phyloP scores from a whole-genome alignment of 1,140 invertebrate species.

The Heliconius eleuchia region DNA sequence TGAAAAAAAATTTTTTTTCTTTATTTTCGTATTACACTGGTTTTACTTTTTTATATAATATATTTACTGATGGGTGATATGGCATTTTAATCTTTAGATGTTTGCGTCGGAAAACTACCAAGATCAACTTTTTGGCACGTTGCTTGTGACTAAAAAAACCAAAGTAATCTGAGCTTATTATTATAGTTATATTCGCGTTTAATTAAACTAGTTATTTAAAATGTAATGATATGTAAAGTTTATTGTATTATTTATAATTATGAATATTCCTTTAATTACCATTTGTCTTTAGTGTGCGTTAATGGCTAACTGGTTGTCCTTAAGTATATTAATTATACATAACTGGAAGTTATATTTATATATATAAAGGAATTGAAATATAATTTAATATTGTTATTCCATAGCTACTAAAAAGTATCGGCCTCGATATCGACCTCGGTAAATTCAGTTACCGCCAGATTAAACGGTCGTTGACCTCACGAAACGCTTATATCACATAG shows the following conservation, averaged over 20 bases:
- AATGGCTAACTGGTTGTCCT: neutral
- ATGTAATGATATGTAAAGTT: neutral
- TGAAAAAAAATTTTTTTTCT: neutral
- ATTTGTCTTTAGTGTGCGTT: neutral
- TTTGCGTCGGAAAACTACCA: neutral
- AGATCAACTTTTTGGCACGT: neutral
- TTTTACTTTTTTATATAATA: too few relatives aligned
- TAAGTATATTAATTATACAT: neutral
- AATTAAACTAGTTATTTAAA: neutral
- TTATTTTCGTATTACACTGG: neutral
- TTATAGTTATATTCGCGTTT: neutral
- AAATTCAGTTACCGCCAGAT: conserved; percentile 13
- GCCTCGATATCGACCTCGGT: conserved; percentile 18
- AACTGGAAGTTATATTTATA: neutral
- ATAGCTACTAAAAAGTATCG: conserved; percentile 3
- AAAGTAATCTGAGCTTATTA: too few relatives aligned
- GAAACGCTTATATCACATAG: neutral
- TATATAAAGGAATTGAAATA: neutral
- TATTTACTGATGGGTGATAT: too few relatives aligned
- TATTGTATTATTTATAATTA: too few relatives aligned
- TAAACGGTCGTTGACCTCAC: conserved; percentile 18
- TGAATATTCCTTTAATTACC: conserved; percentile 1
- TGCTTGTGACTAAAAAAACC: neutral
- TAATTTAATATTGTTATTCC: neutral
- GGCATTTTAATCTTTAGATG: neutral